Evolutionary conservation across 2,888 invertebrate genomes (phyloP), one percentile per base, ranked within the genome.

Genomic region (Schizotus pectinicornis): DNA sequence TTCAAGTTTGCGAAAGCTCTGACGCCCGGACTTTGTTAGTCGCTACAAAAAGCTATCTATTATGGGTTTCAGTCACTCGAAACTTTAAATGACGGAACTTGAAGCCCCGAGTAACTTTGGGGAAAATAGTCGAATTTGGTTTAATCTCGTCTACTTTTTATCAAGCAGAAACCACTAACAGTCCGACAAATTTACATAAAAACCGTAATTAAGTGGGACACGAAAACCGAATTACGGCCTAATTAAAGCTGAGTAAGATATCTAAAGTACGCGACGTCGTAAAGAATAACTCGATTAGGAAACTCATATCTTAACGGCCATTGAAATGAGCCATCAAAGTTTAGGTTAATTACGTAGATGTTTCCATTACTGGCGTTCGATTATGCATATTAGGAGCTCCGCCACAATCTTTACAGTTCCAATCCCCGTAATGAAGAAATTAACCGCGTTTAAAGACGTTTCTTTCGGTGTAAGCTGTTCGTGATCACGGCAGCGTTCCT

Each of bases 131-230:
- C 22, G 22, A 22, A 5, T 22, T 22, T 22, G 2, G 3, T 5
- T 22, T 22, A 22, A 22, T 22, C 22, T 22, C 22, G 22, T 22
- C 22, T 22, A 22, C 22, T 22, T 22, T 22, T 22, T 22, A 22
- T 22, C 22, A 22, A 22, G 22, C 22, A 22, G 22, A 22, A 22
- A 22, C 22, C 22, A 22, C 22, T 22, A 22, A 22, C 22, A 22
- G 22, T 22, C 22, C 22, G 5, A 22, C 22, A 22, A 22, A 22
- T 22, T 22, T 22, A 22, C 22, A 45, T 45, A 11, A 33, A 45
- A 45, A 33, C 45, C 13, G 13, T 32, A 13, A 33, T 33, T 45
- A 33, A 45, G n/a, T 9, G 45, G n/a, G 34, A 45, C 45, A 45
- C 34, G 8, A 11, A 34, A 45, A 45, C 13, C 31, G 12, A 45